Evolutionary conservation across 2,113 vertebrate genomes (phyloP), one percentile per base, ranked within the genome.

Genomic region (Girardinichthys multiradiatus): DNA sequence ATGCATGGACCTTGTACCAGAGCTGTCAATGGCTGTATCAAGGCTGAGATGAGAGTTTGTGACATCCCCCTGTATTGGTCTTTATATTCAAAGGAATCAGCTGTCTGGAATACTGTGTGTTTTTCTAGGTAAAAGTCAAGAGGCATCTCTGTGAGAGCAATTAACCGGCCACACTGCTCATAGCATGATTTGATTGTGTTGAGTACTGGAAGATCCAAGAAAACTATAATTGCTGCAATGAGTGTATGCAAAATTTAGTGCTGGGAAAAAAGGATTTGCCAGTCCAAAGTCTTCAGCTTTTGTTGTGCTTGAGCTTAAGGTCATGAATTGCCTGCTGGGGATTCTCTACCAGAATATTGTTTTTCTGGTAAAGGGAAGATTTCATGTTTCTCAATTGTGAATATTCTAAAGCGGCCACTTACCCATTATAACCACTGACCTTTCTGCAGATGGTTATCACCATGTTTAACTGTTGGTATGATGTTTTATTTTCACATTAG

Each of bases 21-120:
- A 24, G n/a, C 63, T 80, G 86, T 82, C 77, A 80, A 45, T 72
- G 79, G 63, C 59, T 29, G 8, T 68, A 59, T 76, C 42, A 72
- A 71, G n/a, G 64, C 35, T 48, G 33, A 77, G 68, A 57, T 69
- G 61, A 86, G 64, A 65, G 48, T 66, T 24, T 58, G n/a, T 51
- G 73, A 74, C 75, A 78, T 29, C 19, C 29, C 31, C 61, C 0
- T 65, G 27, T 42, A 59, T 72, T 35, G 4, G 63, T 57, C 54
- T 66, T 68, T 62, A 66, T 78, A 74, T 72, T 84, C 63, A 82
- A 76, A 84, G 24, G n/a, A 28, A 76, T 42, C 58, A 2, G 19
- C 67, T 51, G 68, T 72, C 68, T 54, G 35, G 31, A 45, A 66
- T 74, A 33, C 21, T 30, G 2, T 15, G 7, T 68, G 57, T 60